phyloP scores from a whole-genome alignment of 1,140 invertebrate genomes.

The Papilio xuthus region DNA sequence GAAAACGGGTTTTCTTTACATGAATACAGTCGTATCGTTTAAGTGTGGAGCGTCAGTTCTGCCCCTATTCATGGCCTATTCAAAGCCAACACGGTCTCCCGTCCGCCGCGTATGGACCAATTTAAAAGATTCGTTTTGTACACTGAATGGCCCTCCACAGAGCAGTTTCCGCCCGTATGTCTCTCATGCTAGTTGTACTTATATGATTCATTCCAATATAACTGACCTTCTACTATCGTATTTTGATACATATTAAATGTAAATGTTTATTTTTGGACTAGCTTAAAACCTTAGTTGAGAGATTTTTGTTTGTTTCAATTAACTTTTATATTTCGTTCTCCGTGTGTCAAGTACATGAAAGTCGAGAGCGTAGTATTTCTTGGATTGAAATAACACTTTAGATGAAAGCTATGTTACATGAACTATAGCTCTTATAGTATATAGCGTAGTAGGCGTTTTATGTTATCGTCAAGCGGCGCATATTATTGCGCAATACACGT shows the following conservation, averaged over 20 bases:
- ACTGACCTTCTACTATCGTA: constrained; percentile 8
- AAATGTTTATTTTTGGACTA: not conserved
- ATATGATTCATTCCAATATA: not conserved
- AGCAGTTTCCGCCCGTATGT: constrained; percentile 45
- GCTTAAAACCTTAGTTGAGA: not conserved
- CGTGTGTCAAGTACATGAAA: not conserved
- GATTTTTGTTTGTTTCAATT: not conserved
- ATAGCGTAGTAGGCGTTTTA: not conserved
- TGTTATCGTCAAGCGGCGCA: constrained; percentile 24
- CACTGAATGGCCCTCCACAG: constrained; percentile 41
- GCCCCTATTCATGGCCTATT: constrained; percentile 43
- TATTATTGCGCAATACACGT: constrained; percentile 50
- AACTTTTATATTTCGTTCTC: too few species aligned
- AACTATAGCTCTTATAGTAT: not conserved
- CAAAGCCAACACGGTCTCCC: constrained; percentile 40
- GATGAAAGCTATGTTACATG: not conserved
- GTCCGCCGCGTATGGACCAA: constrained; percentile 45
- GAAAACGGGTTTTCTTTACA: not conserved
- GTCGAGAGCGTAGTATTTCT: not conserved
- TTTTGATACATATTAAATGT: constrained; percentile 12
- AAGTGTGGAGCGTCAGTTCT: not conserved
- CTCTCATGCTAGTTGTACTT: constrained; percentile 36
- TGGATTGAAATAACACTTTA: not conserved
- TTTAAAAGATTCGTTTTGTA: constrained; percentile 48
- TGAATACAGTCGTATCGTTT: not conserved